Conservation (phyloP, 2,888 invertebrate genomes). For the Sphaerophoria rueppellii region DNA sequence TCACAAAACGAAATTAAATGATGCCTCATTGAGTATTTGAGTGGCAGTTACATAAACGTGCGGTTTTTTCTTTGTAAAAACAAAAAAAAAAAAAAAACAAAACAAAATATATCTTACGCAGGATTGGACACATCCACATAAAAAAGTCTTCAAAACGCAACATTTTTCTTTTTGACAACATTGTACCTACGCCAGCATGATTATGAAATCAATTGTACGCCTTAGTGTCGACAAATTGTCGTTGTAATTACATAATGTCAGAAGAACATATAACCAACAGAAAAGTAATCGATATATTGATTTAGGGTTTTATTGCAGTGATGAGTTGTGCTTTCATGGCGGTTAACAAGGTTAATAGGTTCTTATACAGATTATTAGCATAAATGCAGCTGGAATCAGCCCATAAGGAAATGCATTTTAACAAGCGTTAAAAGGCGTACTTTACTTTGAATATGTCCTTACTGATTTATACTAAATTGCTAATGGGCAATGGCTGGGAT, state of each 20-base stretch:
- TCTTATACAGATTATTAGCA: conserved; percentile 10
- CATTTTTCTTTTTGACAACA: no score
- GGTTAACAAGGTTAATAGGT: conserved; percentile 14
- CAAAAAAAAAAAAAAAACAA: neutral
- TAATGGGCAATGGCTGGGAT: neutral
- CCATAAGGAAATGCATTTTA: neutral
- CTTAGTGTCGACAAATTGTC: neutral
- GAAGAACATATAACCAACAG: neutral
- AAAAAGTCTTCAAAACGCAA: no score
- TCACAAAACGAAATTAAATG: neutral
- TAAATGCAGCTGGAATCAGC: neutral
- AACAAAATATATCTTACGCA: neutral
- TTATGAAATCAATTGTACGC: conserved; percentile 8
- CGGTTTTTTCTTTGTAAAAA: neutral
- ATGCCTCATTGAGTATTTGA: neutral
- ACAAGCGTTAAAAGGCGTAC: neutral
- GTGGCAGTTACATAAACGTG: neutral
- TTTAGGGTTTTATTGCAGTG: neutral
- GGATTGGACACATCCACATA: no score
- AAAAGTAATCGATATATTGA: conserved; percentile 22
- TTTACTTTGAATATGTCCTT: neutral
- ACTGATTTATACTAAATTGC: neutral
- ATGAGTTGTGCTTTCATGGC: neutral
- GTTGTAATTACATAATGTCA: neutral
- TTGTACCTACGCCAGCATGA: no score